Evolutionary conservation across 1,140 invertebrate genomes (phyloP).

Genomic region (Solenopsis fugax): DNA sequence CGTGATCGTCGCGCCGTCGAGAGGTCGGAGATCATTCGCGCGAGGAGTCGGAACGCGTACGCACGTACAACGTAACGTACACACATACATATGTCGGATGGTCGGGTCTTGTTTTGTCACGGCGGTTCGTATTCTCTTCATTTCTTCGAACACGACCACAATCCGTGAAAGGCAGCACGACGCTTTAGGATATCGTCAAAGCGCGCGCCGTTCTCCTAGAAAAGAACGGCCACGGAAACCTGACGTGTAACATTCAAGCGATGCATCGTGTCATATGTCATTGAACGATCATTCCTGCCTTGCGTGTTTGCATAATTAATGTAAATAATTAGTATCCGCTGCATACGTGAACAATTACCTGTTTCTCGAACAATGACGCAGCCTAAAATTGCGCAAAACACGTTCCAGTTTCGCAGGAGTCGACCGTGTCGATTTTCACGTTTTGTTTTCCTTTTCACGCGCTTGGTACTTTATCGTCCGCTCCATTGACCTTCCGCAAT

Average conservation of each 20-base stretch:
- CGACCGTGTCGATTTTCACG: background rate
- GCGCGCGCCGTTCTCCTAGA: no score
- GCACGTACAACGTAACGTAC: no score
- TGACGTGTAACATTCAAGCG: background rate
- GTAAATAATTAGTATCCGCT: no score
- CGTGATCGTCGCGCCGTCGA: background rate
- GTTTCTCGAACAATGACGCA: no score
- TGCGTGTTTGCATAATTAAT: background rate
- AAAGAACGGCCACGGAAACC: background rate
- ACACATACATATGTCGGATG: no score
- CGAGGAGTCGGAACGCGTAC: background rate
- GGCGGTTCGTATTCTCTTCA: background rate
- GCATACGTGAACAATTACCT: no score
- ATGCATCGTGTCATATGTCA: background rate
- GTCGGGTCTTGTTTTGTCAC: constrained; percentile 4
- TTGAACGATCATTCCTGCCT: background rate
- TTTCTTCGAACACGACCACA: background rate
- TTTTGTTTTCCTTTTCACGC: background rate
- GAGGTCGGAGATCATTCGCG: background rate
- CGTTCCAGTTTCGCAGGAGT: no score
- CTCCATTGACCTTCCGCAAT: background rate
- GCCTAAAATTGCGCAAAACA: no score
- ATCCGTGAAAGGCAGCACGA: no score
- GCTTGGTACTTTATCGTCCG: background rate
- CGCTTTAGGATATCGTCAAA: no score